Conservation (phyloP, 92 coral and sea anemone species). For the Zoanthus gigantus region DNA sequence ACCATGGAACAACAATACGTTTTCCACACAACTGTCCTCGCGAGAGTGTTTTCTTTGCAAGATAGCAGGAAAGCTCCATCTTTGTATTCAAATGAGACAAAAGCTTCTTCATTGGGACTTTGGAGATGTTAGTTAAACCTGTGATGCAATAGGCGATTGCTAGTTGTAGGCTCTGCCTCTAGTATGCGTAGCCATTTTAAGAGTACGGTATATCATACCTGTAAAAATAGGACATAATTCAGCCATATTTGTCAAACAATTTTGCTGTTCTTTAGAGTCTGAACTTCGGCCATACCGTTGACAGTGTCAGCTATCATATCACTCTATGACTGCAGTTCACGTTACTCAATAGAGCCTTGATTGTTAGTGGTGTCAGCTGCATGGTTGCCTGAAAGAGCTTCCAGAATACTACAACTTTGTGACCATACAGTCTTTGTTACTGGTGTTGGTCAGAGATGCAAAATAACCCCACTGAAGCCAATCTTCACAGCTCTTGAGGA, state of each 20-base stretch:
- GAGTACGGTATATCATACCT: no score
- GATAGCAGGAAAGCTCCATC: constrained; percentile 37
- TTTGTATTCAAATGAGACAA: constrained; percentile 36
- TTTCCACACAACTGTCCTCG: constrained; percentile 20
- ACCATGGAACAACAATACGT: constrained; percentile 39
- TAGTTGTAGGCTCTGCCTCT: no score
- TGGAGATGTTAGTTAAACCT: constrained; percentile 45
- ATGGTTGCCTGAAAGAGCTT: no score
- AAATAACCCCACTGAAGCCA: constrained; percentile 4
- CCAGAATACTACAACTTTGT: not conserved
- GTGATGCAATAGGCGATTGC: constrained; percentile 26
- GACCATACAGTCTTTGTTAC: constrained; percentile 17
- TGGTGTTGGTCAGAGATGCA: constrained; percentile 7
- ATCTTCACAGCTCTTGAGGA: constrained; percentile 16
- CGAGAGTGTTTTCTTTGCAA: constrained; percentile 47
- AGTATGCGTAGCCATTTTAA: no score
- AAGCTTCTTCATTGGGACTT: constrained; percentile 55
- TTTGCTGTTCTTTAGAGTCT: no score
- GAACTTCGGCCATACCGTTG: no score
- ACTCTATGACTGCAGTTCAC: no score
- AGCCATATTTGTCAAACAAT: no score
- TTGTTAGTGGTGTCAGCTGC: no score
- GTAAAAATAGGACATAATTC: no score
- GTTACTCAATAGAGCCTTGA: no score
- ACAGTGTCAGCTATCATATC: no score